Conservation (phyloP, 2,888 invertebrate species). For the Hypercompe scribonia region DNA sequence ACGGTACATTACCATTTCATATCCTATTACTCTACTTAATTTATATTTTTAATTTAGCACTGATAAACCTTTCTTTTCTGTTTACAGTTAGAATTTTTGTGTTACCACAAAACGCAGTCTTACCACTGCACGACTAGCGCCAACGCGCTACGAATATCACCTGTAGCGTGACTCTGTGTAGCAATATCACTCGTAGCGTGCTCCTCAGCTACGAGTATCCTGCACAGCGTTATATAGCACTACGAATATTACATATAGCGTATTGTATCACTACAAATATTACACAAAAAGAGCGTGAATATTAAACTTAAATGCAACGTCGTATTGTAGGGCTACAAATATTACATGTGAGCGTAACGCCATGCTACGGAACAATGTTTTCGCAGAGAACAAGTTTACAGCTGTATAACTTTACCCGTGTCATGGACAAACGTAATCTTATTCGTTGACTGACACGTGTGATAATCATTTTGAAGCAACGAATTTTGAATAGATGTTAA, state of each 20-base stretch:
- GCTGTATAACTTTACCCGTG: not conserved
- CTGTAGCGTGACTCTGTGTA: constrained; percentile 6
- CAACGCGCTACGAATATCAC: constrained; percentile 4
- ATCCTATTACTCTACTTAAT: constrained; percentile 67
- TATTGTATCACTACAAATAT: constrained; percentile 1
- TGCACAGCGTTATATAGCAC: not conserved
- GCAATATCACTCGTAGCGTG: constrained; percentile 6
- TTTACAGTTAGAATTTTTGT: constrained; percentile 23
- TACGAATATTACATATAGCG: constrained; percentile 7
- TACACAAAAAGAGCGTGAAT: not conserved
- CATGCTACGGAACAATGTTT: constrained; percentile 7
- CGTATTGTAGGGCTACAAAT: not conserved
- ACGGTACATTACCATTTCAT: constrained; percentile 60
- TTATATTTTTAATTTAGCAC: constrained; percentile 52
- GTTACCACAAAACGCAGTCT: constrained; percentile 7
- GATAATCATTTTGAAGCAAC: constrained; percentile 14
- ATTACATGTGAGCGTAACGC: not conserved
- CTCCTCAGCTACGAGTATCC: constrained; percentile 4
- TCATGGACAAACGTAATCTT: constrained; percentile 4
- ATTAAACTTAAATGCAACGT: not conserved
- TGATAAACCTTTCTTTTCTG: constrained; percentile 33
- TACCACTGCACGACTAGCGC: constrained; percentile 1
- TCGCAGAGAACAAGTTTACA: constrained; percentile 9
- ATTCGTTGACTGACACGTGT: constrained; percentile 6
- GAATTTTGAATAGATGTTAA: constrained; percentile 12